Conservation (phyloP, 2,113 vertebrate species). For the Neolamprologus hecqui region DNA sequence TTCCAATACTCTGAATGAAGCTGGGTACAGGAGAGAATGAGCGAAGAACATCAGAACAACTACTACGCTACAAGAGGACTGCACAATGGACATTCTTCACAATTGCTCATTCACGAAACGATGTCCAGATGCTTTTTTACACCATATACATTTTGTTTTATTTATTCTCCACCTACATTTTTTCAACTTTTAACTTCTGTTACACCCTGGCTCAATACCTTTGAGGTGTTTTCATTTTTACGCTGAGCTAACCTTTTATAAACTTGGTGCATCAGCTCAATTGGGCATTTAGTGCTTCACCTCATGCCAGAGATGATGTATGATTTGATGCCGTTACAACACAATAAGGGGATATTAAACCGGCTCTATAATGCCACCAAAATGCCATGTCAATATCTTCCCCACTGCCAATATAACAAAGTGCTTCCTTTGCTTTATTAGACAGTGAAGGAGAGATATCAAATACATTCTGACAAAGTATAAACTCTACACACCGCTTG, state of each 20-base stretch:
- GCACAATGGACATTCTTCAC: neutral
- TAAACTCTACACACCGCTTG: conserved; percentile 35
- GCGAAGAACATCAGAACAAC: neutral
- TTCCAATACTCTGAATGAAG: conserved; percentile 56
- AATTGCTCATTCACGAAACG: neutral
- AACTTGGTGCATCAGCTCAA: conserved; percentile 37
- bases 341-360: conserved; percentile 70
- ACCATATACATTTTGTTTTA: neutral
- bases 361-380: conserved; percentile 70
- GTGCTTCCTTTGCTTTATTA: conserved; percentile 65
- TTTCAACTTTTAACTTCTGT: neutral
- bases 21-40: conserved; percentile 44
- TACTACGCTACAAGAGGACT: neutral
- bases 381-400: conserved; percentile 72
- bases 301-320: conserved; percentile 51
- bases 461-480: conserved; percentile 52
- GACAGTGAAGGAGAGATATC: conserved; percentile 43
- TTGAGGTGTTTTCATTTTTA: neutral
- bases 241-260: conserved; percentile 42
- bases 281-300: conserved; percentile 23
- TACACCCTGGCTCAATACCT: neutral
- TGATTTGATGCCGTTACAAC: conserved; percentile 58
- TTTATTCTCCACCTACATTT: neutral
- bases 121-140: neutral
- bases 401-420: conserved; percentile 55